phyloP scores from a whole-genome alignment of 2,888 invertebrate genomes.

The Nomada hirtipes region DNA sequence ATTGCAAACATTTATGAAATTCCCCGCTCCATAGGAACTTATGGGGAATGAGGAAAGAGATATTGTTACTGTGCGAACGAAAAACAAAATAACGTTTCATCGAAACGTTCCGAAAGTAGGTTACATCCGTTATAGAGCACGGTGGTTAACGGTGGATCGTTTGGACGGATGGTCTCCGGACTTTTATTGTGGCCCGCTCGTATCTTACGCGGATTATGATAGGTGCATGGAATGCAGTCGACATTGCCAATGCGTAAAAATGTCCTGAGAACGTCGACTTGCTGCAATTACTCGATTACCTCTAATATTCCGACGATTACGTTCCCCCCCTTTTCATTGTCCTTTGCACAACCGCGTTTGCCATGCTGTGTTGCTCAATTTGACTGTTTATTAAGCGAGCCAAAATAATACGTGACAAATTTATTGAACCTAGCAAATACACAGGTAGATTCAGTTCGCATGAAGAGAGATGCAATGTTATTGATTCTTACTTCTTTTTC shows the following conservation, averaged over 20 bases:
- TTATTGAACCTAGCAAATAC: too few relatives aligned
- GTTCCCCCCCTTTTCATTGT: too few relatives aligned
- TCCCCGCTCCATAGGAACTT: not conserved
- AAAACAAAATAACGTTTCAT: slow-evolving; percentile 28
- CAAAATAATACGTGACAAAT: too few relatives aligned
- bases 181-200: slow-evolving; percentile 86
- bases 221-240: slow-evolving; percentile 86
- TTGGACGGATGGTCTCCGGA: slow-evolving; percentile 87
- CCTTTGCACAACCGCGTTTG: too few relatives aligned
- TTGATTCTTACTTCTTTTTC: too few relatives aligned
- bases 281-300: slow-evolving; percentile 85
- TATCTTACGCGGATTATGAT: slow-evolving; percentile 86
- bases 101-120: slow-evolving; percentile 48
- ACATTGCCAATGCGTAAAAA: slow-evolving; percentile 86
- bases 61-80: slow-evolving; percentile 17
- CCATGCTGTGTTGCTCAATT: too few relatives aligned
- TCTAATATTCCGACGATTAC: too few relatives aligned
- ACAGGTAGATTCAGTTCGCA: too few relatives aligned
- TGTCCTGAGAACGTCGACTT: slow-evolving; percentile 86
- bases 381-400: too few relatives aligned
- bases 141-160: slow-evolving; percentile 88
- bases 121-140: slow-evolving; percentile 66
- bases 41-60: not conserved
- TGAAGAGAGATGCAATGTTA: too few relatives aligned
- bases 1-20: too few relatives aligned